A percentile compares a stretch with the other conserved stretches of the same genome.
phyloP scores from a whole-genome alignment of 2,113 vertebrate genomes.

The Hemiscyllium ocellatum region DNA sequence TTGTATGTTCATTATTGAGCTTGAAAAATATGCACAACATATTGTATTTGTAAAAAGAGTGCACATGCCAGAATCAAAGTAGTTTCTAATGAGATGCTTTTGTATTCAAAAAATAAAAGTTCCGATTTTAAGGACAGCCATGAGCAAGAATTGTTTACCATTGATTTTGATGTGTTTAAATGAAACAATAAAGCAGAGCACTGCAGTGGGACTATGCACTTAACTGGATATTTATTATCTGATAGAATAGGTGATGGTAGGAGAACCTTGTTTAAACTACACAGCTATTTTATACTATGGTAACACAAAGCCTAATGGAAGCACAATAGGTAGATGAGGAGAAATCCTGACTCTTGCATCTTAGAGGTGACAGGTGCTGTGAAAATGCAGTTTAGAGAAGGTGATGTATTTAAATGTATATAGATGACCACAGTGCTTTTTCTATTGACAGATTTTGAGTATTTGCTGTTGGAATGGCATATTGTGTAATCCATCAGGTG shows the following conservation, averaged over 20 bases:
- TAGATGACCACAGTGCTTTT: slow-evolving; percentile 57
- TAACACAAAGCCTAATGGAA: not conserved
- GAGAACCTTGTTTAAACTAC: not conserved
- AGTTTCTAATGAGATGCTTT: not conserved
- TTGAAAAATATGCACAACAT: slow-evolving; percentile 1
- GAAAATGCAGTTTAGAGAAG: slow-evolving; percentile 43
- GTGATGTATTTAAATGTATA: slow-evolving; percentile 63
- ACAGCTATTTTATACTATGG: not conserved
- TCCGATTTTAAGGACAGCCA: not conserved
- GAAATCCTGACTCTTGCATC: slow-evolving; percentile 57
- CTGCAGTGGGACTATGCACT: slow-evolving; percentile 24
- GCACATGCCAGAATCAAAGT: not conserved
- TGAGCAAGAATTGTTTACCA: slow-evolving; percentile 1
- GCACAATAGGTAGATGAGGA: slow-evolving; percentile 10
- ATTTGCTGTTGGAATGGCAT: slow-evolving; percentile 21
- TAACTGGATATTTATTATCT: slow-evolving; percentile 25
- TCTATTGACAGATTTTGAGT: slow-evolving; percentile 59
- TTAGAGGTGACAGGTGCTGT: slow-evolving; percentile 53
- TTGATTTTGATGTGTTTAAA: not conserved
- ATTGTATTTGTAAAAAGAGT: slow-evolving; percentile 1
- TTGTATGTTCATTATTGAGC: not conserved
- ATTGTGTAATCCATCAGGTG: slow-evolving; percentile 13
- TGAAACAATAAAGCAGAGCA: not conserved
- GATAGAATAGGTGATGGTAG: not conserved
- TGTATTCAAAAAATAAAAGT: not conserved